These are phyloP conservation scores for Vicugna pacos DNA, from an alignment of 2,113 vertebrate species.

Conservation along the genomic window DNA sequence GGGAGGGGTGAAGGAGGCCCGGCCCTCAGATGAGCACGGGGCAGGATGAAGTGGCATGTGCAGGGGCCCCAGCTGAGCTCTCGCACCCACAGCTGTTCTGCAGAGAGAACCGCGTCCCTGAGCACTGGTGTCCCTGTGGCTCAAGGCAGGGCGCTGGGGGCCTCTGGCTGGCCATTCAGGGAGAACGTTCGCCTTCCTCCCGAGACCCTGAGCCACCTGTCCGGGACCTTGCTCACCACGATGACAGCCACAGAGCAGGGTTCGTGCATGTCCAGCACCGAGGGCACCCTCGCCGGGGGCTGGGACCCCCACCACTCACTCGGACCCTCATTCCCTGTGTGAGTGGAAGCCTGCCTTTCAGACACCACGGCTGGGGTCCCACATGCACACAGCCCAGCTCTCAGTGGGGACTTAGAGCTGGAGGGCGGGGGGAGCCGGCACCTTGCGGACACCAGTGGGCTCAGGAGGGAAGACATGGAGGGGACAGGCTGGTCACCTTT, in stretches of 20 bases:
- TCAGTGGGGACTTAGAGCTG: neutral
- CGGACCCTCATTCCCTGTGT: neutral
- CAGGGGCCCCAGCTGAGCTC: accelerated
- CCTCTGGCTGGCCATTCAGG: neutral
- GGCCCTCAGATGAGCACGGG: neutral
- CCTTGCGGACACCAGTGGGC: accelerated
- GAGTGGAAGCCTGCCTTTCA: neutral
- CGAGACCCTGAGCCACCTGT: neutral
- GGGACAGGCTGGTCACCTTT: accelerated
- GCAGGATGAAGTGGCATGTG: neutral
- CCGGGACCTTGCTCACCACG: neutral
- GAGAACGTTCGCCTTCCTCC: neutral
- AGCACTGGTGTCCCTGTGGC: accelerated
- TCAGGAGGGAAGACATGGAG: accelerated
- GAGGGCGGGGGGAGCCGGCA: accelerated
- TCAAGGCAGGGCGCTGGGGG: accelerated
- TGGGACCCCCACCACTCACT: accelerated
- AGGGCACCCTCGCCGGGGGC: neutral
- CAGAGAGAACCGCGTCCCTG: accelerated
- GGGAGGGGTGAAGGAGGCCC: neutral
- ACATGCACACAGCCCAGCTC: accelerated
- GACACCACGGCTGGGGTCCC: accelerated
- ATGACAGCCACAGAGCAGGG: neutral
- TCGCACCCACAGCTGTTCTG: neutral
- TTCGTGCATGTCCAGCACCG: accelerated